These are phyloP conservation scores for Nanorana parkeri DNA, from an alignment of 2,113 vertebrate genomes.

Conservation along the genomic window DNA sequence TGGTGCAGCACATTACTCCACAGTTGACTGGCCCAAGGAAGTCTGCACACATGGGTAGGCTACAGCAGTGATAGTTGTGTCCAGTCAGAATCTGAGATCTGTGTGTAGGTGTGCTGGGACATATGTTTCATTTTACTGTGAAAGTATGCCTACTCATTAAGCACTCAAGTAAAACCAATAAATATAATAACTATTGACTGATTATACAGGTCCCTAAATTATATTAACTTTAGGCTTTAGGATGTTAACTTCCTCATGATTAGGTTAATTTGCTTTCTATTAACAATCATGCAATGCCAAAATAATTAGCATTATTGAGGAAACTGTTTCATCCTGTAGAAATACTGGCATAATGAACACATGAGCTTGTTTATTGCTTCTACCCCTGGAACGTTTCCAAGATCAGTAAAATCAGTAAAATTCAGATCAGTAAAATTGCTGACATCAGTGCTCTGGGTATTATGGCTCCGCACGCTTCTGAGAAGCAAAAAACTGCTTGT, in stretches of 20 bases:
- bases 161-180: neutral
- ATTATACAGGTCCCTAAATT: neutral
- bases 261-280: conserved; percentile 24
- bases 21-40: too few relatives aligned
- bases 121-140: too few relatives aligned
- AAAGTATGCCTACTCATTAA: neutral
- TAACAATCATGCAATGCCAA: conserved; percentile 8
- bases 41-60: too few relatives aligned
- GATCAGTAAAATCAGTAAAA: conserved; percentile 40
- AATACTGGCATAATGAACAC: conserved; percentile 11
- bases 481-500: neutral
- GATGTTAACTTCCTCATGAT: conserved; percentile 9
- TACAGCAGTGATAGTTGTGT: too few relatives aligned
- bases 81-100: too few relatives aligned
- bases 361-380: conserved; percentile 26
- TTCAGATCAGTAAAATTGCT: conserved; percentile 41
- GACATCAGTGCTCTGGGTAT: conserved; percentile 25
- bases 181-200: conserved; percentile 10
- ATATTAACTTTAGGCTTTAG: neutral
- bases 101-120: too few relatives aligned
- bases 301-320: conserved; percentile 27
- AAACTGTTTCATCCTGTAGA: conserved; percentile 25
- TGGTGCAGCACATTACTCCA: too few relatives aligned
- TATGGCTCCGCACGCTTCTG: neutral
- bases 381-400: conserved; percentile 32